Conservation (phyloP, 2,113 vertebrate genomes). For the Progne subis region DNA sequence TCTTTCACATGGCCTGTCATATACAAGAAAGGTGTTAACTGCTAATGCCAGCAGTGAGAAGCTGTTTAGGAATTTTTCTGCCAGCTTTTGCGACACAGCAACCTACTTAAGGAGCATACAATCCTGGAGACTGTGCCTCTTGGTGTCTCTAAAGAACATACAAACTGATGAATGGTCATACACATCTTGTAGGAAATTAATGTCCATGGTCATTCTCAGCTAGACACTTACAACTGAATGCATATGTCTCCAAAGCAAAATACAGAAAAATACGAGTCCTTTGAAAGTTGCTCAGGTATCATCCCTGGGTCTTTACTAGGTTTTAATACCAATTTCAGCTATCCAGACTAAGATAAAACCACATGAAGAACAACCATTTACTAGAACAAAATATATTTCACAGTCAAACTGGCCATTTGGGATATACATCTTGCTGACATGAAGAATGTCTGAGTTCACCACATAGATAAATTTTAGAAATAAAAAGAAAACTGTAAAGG, state of each 20-base stretch:
- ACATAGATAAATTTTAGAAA: not conserved
- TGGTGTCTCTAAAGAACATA: not conserved
- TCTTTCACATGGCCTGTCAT: not conserved
- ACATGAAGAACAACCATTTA: not conserved
- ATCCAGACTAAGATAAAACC: not conserved
- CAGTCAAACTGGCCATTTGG: not conserved
- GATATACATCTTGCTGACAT: not conserved
- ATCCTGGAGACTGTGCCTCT: not conserved
- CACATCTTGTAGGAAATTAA: not conserved
- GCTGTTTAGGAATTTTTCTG: not conserved
- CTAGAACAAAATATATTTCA: not conserved
- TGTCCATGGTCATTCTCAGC: not conserved
- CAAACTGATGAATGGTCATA: not conserved
- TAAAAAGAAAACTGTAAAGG: not conserved
- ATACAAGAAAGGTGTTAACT: conserved; percentile 3
- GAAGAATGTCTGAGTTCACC: not conserved
- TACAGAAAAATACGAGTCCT: not conserved
- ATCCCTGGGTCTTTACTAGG: not conserved
- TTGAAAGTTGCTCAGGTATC: not conserved
- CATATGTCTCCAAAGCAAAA: not conserved
- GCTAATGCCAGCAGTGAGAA: not conserved
- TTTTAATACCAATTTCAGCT: not conserved
- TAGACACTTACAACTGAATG: not conserved
- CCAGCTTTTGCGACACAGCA: not conserved
- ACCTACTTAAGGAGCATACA: not conserved